A percentile compares a stretch with the other conserved stretches of the same genome.
Conservation (phyloP, 1,140 invertebrate species). For the Heliconius nattereri region DNA sequence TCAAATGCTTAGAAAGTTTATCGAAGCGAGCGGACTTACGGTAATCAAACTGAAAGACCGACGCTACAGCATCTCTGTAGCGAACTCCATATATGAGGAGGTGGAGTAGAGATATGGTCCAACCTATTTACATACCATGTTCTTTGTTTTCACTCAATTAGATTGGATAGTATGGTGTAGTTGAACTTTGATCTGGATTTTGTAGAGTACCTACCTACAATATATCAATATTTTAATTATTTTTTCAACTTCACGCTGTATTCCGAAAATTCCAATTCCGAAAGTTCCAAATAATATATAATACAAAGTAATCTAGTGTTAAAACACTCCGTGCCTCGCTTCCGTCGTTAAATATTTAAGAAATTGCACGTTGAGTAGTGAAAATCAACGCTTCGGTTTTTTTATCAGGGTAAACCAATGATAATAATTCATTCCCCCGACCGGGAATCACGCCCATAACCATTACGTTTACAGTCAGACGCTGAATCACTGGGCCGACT, state of each 20-base stretch:
- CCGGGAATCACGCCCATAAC: not conserved
- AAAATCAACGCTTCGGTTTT: not conserved
- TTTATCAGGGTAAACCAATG: not conserved
- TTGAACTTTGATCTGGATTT: slow-evolving; percentile 2
- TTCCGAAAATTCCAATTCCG: too few relatives aligned
- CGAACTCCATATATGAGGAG: not conserved
- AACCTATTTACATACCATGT: slow-evolving; percentile 31
- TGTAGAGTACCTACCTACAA: too few relatives aligned
- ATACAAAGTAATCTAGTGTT: too few relatives aligned
- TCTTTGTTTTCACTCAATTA: slow-evolving; percentile 26
- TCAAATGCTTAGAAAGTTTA: slow-evolving; percentile 70
- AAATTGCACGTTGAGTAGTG: not conserved
- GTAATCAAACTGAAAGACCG: slow-evolving; percentile 68
- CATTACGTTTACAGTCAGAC: not conserved
- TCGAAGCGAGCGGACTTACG: slow-evolving; percentile 62
- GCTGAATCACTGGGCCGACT: not conserved
- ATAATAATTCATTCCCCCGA: not conserved
- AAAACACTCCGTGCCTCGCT: too few relatives aligned
- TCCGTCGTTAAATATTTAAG: not conserved
- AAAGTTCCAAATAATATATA: too few relatives aligned
- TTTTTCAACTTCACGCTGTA: too few relatives aligned
- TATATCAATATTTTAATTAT: too few relatives aligned
- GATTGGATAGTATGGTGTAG: not conserved
- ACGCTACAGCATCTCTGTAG: slow-evolving; percentile 36
- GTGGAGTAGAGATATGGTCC: slow-evolving; percentile 21